These are phyloP conservation scores for Tetraneura akinire DNA, from an alignment of 1,140 invertebrate species.

Conservation along the genomic window DNA sequence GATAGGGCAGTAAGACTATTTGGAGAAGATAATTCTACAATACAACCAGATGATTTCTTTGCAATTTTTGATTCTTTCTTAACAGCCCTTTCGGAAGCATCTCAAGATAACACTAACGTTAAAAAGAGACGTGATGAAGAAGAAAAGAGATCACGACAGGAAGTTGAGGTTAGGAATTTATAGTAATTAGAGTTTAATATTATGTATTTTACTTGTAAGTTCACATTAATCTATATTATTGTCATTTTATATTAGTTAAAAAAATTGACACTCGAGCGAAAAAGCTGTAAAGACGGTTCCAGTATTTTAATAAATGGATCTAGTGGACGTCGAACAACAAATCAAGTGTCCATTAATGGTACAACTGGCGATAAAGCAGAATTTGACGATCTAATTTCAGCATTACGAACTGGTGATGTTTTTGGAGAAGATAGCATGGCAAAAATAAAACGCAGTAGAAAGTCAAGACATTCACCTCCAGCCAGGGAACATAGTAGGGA, in stretches of 20 bases:
- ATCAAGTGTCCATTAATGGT: constrained; percentile 51
- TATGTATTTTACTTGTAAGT: too few relatives aligned
- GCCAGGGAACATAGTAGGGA: constrained; percentile 74
- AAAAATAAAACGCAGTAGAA: constrained; percentile 81
- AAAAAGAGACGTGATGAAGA: constrained; percentile 85
- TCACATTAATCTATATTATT: too few relatives aligned
- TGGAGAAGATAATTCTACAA: constrained; percentile 82
- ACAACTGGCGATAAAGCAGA: constrained; percentile 71
- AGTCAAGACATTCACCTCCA: constrained; percentile 66
- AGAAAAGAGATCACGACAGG: constrained; percentile 84
- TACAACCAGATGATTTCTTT: constrained; percentile 95
- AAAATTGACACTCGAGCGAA: constrained; percentile 83
- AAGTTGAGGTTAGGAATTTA: constrained; percentile 74
- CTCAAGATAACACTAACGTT: constrained; percentile 85
- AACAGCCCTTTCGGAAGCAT: constrained; percentile 79
- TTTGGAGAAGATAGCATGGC: constrained; percentile 92
- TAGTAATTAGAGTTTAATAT: too few relatives aligned
- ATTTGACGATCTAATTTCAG: constrained; percentile 96
- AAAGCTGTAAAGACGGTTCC: constrained; percentile 70
- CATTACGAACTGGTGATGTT: constrained; percentile 91
- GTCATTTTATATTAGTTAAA: constrained; percentile 65
- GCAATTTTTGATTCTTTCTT: constrained; percentile 91
- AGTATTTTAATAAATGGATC: constrained; percentile 55
- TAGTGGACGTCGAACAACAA: constrained; percentile 54
- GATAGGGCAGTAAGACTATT: constrained; percentile 84